Conservation (phyloP, 1,140 invertebrate species). For the Sycobia sp. region DNA sequence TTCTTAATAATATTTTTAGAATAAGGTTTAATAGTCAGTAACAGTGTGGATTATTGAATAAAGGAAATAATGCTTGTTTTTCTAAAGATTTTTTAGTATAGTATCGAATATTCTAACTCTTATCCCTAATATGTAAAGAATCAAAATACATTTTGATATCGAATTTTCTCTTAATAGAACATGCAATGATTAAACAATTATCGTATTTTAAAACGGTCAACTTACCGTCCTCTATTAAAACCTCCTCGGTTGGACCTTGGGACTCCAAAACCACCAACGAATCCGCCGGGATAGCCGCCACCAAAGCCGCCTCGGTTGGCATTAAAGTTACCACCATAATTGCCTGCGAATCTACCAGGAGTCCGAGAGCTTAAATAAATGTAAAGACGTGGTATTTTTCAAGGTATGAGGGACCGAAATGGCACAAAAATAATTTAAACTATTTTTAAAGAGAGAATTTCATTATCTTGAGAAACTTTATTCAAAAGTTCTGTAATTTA, state of each 20-base stretch:
- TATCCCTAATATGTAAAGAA: too few species aligned
- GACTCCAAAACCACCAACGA: constrained; percentile 57
- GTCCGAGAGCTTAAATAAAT: constrained; percentile 32
- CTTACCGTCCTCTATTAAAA: constrained; percentile 63
- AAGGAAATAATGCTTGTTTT: too few species aligned
- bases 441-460: background rate
- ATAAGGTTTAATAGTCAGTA: too few species aligned
- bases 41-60: too few species aligned
- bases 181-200: too few species aligned
- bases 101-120: too few species aligned
- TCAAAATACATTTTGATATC: too few species aligned
- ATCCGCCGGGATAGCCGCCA: constrained; percentile 51
- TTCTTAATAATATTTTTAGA: too few species aligned
- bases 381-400: constrained; percentile 23
- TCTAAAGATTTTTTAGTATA: too few species aligned
- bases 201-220: too few species aligned
- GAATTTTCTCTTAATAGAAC: too few species aligned
- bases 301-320: constrained; percentile 53
- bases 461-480: background rate
- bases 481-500: background rate
- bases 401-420: constrained; percentile 17
- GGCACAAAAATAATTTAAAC: constrained; percentile 4
- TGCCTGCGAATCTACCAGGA: constrained; percentile 30
- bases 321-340: constrained; percentile 43
- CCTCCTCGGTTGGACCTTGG: constrained; percentile 56